Conservation (phyloP, 2,113 vertebrate genomes). For the Anarrhichthys ocellatus region DNA sequence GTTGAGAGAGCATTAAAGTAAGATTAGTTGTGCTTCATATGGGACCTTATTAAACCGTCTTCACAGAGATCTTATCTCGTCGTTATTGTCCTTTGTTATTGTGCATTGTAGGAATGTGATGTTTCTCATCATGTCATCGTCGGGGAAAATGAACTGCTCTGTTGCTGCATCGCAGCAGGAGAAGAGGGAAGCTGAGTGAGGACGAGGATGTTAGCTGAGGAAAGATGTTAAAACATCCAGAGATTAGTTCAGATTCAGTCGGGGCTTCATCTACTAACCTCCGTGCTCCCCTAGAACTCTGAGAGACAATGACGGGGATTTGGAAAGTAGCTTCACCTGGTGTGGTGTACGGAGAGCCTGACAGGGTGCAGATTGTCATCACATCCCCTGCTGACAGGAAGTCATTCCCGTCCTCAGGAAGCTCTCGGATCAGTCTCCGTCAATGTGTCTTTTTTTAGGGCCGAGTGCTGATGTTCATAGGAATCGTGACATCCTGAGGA, state of each 20-base stretch:
- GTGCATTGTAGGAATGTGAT: not conserved
- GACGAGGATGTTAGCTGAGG: slow-evolving; percentile 17
- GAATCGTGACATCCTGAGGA: slow-evolving; percentile 49
- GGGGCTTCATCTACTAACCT: slow-evolving; percentile 37
- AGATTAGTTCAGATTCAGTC: slow-evolving; percentile 43
- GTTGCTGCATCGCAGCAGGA: slow-evolving; percentile 3
- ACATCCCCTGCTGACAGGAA: slow-evolving; percentile 59
- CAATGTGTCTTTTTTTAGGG: not conserved
- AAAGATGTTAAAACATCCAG: slow-evolving; percentile 46
- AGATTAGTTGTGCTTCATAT: not conserved
- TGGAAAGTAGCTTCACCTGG: slow-evolving; percentile 14
- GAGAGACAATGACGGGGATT: slow-evolving; percentile 38
- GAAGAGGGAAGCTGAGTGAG: slow-evolving; percentile 11
- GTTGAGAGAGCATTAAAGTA: slow-evolving; percentile 1
- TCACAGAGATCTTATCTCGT: slow-evolving; percentile 17
- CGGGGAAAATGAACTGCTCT: not conserved
- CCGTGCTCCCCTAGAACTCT: not conserved
- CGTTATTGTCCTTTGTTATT: slow-evolving; percentile 20
- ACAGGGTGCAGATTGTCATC: slow-evolving; percentile 46
- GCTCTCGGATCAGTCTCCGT: not conserved
- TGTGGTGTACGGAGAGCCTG: not conserved
- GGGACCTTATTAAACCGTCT: not conserved
- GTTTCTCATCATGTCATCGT: slow-evolving; percentile 28
- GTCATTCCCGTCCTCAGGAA: slow-evolving; percentile 26
- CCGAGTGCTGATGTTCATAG: slow-evolving; percentile 2